Evolutionary conservation across 2,888 invertebrate genomes (phyloP), one percentile per base, ranked within the genome.

Genomic region (Periphyllus acericola): DNA sequence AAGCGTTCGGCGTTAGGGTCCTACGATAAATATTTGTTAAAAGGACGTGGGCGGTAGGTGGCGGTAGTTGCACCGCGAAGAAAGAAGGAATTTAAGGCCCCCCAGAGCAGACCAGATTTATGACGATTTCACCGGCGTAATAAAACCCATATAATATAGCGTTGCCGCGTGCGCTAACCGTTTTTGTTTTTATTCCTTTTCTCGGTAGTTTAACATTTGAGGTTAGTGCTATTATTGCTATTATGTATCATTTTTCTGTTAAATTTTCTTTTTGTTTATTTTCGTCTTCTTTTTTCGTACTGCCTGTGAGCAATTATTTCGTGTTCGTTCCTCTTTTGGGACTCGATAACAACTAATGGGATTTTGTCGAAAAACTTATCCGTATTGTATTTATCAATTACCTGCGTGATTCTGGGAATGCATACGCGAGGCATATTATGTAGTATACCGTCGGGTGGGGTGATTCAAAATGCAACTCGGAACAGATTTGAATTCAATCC

Each of bases 11-110:
- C 46, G 32, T 68, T 40, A 32, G 80, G 32, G 21, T n/a, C 40
- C n/a, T 36, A 74, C 87, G n/a, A 81, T 87, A 87, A 87, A 87
- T 87, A 87, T 81, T 87, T 87, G 81, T 87, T 87, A 87, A 87
- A 81, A 81, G 80, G 74, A 80, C 81, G 32, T 14, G 29, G 8
- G 14, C 40, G 72, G n/a, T n/a, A n/a, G n/a, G 46, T 14, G 14
- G 14, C 46, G 46, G 11, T 46, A 14, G 80, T 81, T 40, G 29
- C 55, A 14, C 9, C 11, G 32, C 14, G 74, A 74, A 87, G 66
- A 81, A 80, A 87, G 81, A 25, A 72, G 74, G 81, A 81, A 87
- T 87, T 87, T 87, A 87, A 81, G 74, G 46, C 87, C 74, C 87
- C 81, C 81, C 81, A 87, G 81, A 81, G 87, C 74, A 75, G 74